Evolutionary conservation across 2,113 vertebrate species (phyloP).

Genomic region (Lipophrys pholis): DNA sequence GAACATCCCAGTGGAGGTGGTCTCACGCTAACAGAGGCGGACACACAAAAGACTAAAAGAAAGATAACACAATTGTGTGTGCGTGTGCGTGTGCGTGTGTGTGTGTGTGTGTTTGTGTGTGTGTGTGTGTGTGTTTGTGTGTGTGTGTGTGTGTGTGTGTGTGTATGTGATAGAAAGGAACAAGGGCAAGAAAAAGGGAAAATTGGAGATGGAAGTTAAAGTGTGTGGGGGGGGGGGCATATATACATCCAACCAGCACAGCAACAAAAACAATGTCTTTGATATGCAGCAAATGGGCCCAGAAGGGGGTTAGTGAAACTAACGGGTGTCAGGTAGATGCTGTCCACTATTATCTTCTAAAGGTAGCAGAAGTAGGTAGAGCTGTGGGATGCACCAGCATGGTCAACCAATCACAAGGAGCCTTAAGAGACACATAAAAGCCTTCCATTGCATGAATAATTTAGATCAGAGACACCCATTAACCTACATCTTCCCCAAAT

Average conservation of each 20-base stretch:
- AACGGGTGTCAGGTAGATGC: conserved; percentile 6
- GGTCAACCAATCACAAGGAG: conserved; percentile 65
- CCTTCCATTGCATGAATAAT: conserved; percentile 79
- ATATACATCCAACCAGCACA: conserved; percentile 25
- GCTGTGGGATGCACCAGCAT: conserved; percentile 18
- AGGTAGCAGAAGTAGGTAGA: conserved; percentile 50
- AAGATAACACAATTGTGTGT: conserved; percentile 35
- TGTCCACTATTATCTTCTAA: conserved; percentile 32
- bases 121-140: too few relatives aligned
- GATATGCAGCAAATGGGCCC: conserved; percentile 8
- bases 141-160: not conserved
- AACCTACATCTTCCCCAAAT: conserved; percentile 73
- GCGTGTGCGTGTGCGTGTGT: conserved; percentile 14
- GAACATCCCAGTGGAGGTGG: conserved; percentile 93
- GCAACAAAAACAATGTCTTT: conserved; percentile 15
- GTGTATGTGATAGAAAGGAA: not conserved
- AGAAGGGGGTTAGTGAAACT: conserved; percentile 9
- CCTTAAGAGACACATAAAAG: conserved; percentile 67
- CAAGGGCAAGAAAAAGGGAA: conserved; percentile 10
- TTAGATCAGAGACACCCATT: conserved; percentile 73
- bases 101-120: not conserved
- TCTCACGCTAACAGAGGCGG: conserved; percentile 72
- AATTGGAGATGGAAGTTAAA: conserved; percentile 22
- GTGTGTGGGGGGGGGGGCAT: not conserved
- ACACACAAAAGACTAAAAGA: conserved; percentile 66